Conservation (phyloP, 2,888 invertebrate genomes). For the Callimorpha dominula region DNA sequence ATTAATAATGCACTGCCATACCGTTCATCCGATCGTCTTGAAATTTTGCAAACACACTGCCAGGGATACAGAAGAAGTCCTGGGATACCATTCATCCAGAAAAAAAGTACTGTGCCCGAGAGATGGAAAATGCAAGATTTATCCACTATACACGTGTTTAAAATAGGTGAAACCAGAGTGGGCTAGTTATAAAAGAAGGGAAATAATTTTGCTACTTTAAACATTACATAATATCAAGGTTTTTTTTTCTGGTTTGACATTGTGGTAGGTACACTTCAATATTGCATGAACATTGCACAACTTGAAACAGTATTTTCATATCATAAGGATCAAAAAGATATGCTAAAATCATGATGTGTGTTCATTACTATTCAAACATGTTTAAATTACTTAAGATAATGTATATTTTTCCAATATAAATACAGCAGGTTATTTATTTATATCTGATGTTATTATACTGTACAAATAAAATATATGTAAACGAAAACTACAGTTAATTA, state of each 20-base stretch:
- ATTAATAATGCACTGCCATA: too few relatives aligned
- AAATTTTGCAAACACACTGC: too few relatives aligned
- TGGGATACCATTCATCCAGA: too few relatives aligned
- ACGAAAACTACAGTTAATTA: not conserved
- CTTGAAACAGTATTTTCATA: too few relatives aligned
- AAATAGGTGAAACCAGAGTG: too few relatives aligned
- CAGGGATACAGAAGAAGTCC: too few relatives aligned
- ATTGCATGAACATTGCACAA: slow-evolving; percentile 1
- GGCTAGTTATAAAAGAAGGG: too few relatives aligned
- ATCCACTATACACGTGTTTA: not conserved
- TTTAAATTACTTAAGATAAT: not conserved
- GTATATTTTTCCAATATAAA: not conserved
- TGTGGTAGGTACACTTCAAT: not conserved
- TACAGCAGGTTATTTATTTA: not conserved
- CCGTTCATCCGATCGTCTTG: too few relatives aligned
- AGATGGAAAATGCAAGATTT: too few relatives aligned
- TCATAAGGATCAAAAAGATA: not conserved
- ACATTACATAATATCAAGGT: not conserved
- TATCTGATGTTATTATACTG: not conserved
- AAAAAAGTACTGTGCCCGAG: too few relatives aligned
- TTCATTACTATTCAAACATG: not conserved
- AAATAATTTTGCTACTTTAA: not conserved
- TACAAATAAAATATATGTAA: not conserved
- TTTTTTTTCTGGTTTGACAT: not conserved
- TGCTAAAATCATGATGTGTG: not conserved